Evolutionary conservation across 2,113 vertebrate genomes (phyloP), one percentile per base, ranked within the genome.

Genomic region (Spilogale gracilis): DNA sequence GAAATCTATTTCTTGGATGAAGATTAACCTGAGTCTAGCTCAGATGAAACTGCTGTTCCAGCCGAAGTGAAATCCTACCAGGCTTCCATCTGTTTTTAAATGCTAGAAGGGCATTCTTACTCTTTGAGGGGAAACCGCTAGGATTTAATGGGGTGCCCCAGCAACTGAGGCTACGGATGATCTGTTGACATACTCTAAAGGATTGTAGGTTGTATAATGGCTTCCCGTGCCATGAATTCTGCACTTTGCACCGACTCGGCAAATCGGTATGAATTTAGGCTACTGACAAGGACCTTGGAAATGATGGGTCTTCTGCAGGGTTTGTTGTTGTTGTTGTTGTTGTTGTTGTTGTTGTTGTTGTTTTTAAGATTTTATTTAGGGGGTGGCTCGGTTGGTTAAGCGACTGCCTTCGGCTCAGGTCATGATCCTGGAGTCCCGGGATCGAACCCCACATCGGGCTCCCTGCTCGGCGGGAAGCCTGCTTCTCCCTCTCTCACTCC

Each of bases 61-160:
- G 91, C 74, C 78, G 58, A 58, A 82, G 48, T 84, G 79, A 95
- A 95, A 93, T 83, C 63, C 67, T 90, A 61, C 94, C 93, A 96
- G 92, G 61, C 45, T 58, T 95, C 83, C 90, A 92, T 92, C 86
- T 97, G 83, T 93, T 98, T 94, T 91, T 60, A 79, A 95, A 91
- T 87, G 95, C 94, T 85, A 74, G 95, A 97, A 97, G 67, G 82
- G 86, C 87, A 97, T 95, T 87, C 80, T 63, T 96, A 63, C 58
- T 92, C 93, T 97, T 81, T 56, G 79, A 97, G 92, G 94, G 96
- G 87, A 96, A 95, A 90, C 87, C 87, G 56, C 45, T 67, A 95
- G 50, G 79, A 95, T 96, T 98, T 97, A 97, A 95, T 96, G 96
- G 95, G 96, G 92, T 96, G 91, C 86, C 96, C 94, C 94, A 96